Base-by-base conservation (phyloP, 2,797 vertebrate species). In the Hydrophis major region DNA sequence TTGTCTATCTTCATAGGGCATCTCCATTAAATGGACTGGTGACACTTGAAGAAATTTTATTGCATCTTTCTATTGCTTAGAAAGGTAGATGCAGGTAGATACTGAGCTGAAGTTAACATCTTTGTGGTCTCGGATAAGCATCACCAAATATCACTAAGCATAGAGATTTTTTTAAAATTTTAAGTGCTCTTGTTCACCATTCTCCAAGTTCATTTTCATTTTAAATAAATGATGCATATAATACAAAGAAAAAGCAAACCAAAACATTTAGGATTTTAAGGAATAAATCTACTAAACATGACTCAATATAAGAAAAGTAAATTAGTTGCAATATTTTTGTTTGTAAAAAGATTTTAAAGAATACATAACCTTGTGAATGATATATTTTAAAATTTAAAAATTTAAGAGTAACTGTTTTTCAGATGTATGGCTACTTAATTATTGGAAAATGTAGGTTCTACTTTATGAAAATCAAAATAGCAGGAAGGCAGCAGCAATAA, bases 381-480 rank as follows among this genome's bases (percentile, higher is more conserved):
- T 3, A 22, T 22, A 42, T 37, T 42, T 78, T 42, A 78, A 78
- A 78, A 42, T 20, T 20, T 42, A 42, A 78, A 78, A 37, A 78
- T 2, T 37, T 37, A 20, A 37, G 18, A 42, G 7, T 42, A 42
- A 42, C 53, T 61, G 20, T 16, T 55, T 57, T 90, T 50, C 37
- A 66, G 42, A 69, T 42, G 61, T 69, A 57, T 11, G 69, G 25
- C 78, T 69, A 87, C 32, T 90, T 90, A 55, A 86, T 32, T 86
- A 32, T 28, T 90, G 89, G n/a, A 83, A 90, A 92, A 69, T 50
- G 0, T 0, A 0, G 86, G 91, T 78, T 88, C 42, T 61, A 63
- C 55, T 91, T 88, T 88, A 59, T 91, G 63, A 12, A 86, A 56
- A 57, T 28, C 63, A 89, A 91, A 87, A 63, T 91, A 86, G 37